Base-by-base conservation (phyloP, 2,888 invertebrate species). In the Empis livida region DNA sequence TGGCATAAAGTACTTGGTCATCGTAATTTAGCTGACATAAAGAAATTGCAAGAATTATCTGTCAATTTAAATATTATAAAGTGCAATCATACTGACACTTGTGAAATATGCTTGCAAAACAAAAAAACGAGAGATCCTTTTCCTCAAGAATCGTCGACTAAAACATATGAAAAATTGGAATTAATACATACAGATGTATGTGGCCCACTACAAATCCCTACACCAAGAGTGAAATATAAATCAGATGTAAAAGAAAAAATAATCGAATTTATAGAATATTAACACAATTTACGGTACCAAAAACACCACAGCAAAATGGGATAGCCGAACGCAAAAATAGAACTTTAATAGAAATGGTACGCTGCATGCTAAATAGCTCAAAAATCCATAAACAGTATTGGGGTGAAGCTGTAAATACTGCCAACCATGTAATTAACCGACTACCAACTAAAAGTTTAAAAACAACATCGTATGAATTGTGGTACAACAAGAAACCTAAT, bases 131-230 rank as follows among this genome's bases (percentile, higher is more conserved):
- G 53, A 10, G 37, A 45, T 37, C 49, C 55, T 1, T 58, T 58
- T 42, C 58, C 58, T 27, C 55, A 57, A 16, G 44, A 53, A 37
- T 54, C 57, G 13, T 6, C 16, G 2, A 48, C 32, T 16, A 31
- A 35, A 32, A 43, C 49, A 38, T 10, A 11, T 5, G 44, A 49
- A 13, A n/a, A 44, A 11, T 23, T 60, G 5, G 57, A 61, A 43
- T 49, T 59, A 8, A 49, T 60, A 8, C 60, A 60, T 45, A 55
- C 54, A 1, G 59, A 61, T 42, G 47, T 64, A 10, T 62, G 60
- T 38, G 61, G 61, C 2, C 58, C 62, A 1, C 58, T 61, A 56
- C 53, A 54, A 40, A 55, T 54, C 4, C 13, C 16, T 3, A 56
- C 58, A 1, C 51, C 51, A 14, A 47, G 57, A 17, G 51, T n/a